These are phyloP conservation scores for Uloborus diversus DNA, from an alignment of 1,140 invertebrate genomes.

Conservation along the genomic window DNA sequence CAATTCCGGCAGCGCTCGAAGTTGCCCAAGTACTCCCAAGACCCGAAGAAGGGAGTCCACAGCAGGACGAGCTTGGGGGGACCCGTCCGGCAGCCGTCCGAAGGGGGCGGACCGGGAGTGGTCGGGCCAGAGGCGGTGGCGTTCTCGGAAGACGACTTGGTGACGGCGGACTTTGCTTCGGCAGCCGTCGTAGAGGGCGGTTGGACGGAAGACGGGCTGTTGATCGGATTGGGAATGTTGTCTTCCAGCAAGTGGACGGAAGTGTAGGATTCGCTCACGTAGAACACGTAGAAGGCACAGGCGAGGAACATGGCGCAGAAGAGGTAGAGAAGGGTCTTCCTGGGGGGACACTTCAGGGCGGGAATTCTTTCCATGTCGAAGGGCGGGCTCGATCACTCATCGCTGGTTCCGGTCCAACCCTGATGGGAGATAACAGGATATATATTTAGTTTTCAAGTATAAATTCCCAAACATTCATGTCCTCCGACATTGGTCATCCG, in stretches of 20 bases:
- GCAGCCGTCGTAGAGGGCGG: too few species aligned
- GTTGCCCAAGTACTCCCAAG: constrained; percentile 28
- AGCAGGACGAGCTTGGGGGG: constrained; percentile 41
- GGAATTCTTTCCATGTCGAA: constrained; percentile 19
- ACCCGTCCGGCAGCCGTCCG: neutral
- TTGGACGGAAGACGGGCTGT: neutral
- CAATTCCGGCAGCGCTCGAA: neutral
- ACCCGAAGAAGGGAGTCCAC: constrained; percentile 54
- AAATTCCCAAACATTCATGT: too few species aligned
- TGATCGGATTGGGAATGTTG: neutral
- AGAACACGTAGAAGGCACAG: constrained; percentile 21
- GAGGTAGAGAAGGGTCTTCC: neutral
- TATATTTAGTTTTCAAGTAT: too few species aligned
- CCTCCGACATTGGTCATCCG: too few species aligned
- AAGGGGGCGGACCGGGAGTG: too few species aligned
- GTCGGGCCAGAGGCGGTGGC: neutral
- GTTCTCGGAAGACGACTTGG: neutral
- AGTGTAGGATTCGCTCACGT: neutral
- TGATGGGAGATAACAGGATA: too few species aligned
- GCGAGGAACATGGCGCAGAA: neutral
- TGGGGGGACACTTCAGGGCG: constrained; percentile 10
- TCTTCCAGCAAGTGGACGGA: neutral
- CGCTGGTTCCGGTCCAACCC: too few species aligned
- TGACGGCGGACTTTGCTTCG: neutral
- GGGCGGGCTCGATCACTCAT: too few species aligned